These are phyloP conservation scores for human (Homo sapiens) DNA, from an alignment of 2,113 vertebrate genomes.

Conservation along the genomic window GRCh38 chr16:51143001-51143500, in stretches of 20 bases:
- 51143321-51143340: constrained; percentile 98
- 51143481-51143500: constrained; percentile 99
- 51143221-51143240: constrained; percentile 91
- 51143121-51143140: constrained; percentile 79
- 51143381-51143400: constrained; percentile 97
- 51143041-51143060: constrained; percentile 68
- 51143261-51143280: constrained; percentile 99
- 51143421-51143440: constrained; percentile 98
- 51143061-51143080: constrained; percentile 73
- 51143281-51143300: constrained; percentile 98
- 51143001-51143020: constrained; percentile 71
- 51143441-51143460: constrained; percentile 99
- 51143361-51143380: constrained; percentile 95
- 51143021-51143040: constrained; percentile 82
- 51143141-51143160: constrained; percentile 85
- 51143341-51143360: constrained; percentile 99
- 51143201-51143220: constrained; percentile 93
- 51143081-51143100: constrained; percentile 77
- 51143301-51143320: constrained; percentile 93
- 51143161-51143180: constrained; percentile 90
- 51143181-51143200: constrained; percentile 95
- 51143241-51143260: constrained; percentile 95
- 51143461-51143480: constrained; percentile 95
- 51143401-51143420: constrained; percentile 90
- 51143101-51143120: constrained; percentile 78